A percentile compares a stretch with the other conserved stretches of the same genome.
Evolutionary conservation across 2,888 invertebrate species (phyloP).

Genomic region (Sisyra terminalis): DNA sequence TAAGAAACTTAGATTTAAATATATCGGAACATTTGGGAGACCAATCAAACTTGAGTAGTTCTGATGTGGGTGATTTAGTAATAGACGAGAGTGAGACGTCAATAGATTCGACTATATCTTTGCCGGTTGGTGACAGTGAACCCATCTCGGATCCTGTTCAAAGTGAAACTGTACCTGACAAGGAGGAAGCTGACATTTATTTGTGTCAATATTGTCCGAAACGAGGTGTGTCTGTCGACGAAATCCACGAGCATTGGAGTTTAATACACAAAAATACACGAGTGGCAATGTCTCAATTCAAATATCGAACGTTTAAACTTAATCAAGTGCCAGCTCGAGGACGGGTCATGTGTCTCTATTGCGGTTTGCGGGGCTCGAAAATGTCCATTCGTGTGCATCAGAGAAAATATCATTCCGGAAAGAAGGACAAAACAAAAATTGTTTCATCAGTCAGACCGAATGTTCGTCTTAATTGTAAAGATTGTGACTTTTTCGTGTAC

Average conservation of each 20-base stretch:
- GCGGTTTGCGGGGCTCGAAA: constrained; percentile 20
- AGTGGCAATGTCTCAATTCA: constrained; percentile 1
- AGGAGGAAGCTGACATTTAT: constrained; percentile 10
- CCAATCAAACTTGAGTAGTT: too few species aligned
- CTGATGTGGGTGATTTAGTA: too few species aligned
- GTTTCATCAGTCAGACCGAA: background rate
- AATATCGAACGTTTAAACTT: background rate
- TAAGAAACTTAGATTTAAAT: constrained; percentile 4
- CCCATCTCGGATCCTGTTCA: background rate
- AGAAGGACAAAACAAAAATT: constrained; percentile 14
- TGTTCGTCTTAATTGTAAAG: constrained; percentile 15
- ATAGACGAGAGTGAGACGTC: background rate
- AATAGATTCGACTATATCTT: background rate
- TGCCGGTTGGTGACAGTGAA: background rate
- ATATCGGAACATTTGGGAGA: background rate
- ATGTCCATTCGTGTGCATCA: constrained; percentile 23
- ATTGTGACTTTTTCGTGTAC: constrained; percentile 17
- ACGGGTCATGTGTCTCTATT: constrained; percentile 17
- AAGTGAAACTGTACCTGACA: too few species aligned
- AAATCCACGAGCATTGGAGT: constrained; percentile 15
- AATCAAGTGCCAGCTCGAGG: constrained; percentile 3
- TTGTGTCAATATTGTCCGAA: constrained; percentile 16
- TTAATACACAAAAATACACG: constrained; percentile 12
- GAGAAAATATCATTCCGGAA: constrained; percentile 19
- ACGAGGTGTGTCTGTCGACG: constrained; percentile 11